phyloP scores from a whole-genome alignment of 2,797 vertebrate species.

The Molossus molossus region DNA sequence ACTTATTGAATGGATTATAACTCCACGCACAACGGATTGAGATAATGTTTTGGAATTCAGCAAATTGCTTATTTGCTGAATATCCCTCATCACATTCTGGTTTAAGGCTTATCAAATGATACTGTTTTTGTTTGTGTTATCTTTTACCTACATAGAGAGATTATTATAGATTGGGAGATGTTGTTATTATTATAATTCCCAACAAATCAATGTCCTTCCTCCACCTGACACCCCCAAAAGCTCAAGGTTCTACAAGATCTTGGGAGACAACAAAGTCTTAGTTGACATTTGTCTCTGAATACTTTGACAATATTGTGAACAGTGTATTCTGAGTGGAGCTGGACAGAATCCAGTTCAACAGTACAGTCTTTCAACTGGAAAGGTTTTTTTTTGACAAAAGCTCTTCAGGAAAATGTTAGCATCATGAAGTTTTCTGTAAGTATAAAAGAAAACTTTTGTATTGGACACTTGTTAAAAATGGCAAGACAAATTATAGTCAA shows the following conservation, averaged over 20 bases:
- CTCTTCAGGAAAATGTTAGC: neutral
- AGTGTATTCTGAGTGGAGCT: neutral
- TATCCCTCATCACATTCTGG: neutral
- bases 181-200: neutral
- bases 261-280: neutral
- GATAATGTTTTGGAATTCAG: neutral
- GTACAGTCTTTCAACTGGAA: neutral
- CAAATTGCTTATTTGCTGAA: neutral
- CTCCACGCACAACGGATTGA: neutral
- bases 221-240: rapidly evolving
- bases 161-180: neutral
- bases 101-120: neutral
- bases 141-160: neutral
- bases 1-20: neutral
- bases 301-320: neutral
- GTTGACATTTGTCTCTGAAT: neutral
- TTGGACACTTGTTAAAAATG: neutral
- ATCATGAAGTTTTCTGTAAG: neutral
- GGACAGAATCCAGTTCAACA: neutral
- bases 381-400: neutral
- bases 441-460: neutral
- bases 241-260: neutral
- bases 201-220: neutral
- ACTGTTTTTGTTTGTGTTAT: neutral
- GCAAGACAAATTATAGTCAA: neutral